Base-by-base conservation (phyloP, 2,113 vertebrate species). In the Pterocles orientalis region DNA sequence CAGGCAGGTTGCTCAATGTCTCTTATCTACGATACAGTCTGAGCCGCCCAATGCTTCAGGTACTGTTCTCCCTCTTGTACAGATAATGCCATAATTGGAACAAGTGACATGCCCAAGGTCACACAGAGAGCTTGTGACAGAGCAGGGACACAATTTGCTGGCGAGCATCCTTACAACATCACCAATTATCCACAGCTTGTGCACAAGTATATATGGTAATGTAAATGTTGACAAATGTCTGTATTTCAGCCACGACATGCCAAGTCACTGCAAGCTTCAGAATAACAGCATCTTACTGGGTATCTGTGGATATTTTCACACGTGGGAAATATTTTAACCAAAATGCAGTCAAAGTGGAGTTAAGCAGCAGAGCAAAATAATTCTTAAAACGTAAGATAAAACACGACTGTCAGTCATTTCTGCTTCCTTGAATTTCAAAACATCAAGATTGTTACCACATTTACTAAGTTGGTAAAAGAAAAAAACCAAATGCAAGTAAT, bases 351-450 rank as follows among this genome's bases (percentile, higher is more conserved):
- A 20, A 93, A 75, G 58, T 26, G 28, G 69, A 86, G 54, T 84
- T 80, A 45, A 43, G 31, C 18, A 19, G 80, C n/a, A 84, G 65
- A 82, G 65, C 34, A 69, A 94, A 93, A 51, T 50, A 43, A 60
- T 41, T 78, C 85, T 61, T 48, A 48, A 92, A 69, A 34, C 58
- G 14, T 77, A 73, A 78, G 50, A 53, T 79, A 82, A 82, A 89
- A 85, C 0, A 0, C 39, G 54, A 77, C 62, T 54, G 23, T 69
- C 14, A 23, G 73, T 65, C 66, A 48, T 51, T 72, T 57, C 89
- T 57, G 62, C 60, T 78, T 81, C 70, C 80, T 94, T 61, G n/a
- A 48, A 80, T 87, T 94, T 72, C 68, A 76, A 80, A 94, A 48
- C 33, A 50, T 19, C 45, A 64, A 79, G 36, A 50, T 56, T 71